These are phyloP conservation scores for Trididemnum nubilum DNA, from an alignment of 23 tunicate species.

Conservation along the genomic window DNA sequence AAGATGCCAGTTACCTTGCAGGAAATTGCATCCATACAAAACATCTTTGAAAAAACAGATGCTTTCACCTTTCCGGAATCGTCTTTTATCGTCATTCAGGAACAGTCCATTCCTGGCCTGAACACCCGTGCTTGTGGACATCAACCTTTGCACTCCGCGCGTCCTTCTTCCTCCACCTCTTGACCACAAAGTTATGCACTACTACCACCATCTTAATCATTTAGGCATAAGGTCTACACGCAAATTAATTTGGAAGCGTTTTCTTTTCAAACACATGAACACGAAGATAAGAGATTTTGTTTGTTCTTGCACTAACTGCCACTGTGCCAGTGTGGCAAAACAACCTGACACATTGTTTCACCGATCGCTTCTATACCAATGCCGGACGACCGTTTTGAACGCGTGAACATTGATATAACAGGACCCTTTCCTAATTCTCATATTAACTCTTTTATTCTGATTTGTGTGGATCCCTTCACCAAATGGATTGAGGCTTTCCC, in stretches of 20 bases:
- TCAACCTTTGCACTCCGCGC: background rate
- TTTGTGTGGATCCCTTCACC: background rate
- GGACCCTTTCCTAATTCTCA: background rate
- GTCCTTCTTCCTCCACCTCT: background rate
- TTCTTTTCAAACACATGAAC: background rate
- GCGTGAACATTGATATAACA: background rate
- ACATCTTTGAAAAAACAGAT: background rate
- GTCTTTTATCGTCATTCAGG: background rate
- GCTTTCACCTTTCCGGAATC: background rate
- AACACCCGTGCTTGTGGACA: background rate
- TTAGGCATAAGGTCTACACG: background rate
- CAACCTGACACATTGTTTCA: background rate
- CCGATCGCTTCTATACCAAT: background rate
- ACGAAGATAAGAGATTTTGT: background rate
- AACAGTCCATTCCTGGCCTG: background rate
- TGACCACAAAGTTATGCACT: background rate
- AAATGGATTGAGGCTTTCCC: background rate
- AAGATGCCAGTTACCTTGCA: background rate
- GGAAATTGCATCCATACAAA: background rate
- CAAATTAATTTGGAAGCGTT: background rate
- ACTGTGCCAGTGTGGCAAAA: no score
- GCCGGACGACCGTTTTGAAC: slow-evolving; percentile 1
- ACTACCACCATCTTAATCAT: background rate
- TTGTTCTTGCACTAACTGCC: background rate
- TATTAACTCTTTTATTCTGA: background rate